Percentiles rank a stretch among this genome's conserved stretches.
These are phyloP conservation scores for Daktulosphaira vitifoliae DNA, from an alignment of 1,140 invertebrate species.

Conservation along the genomic window DNA sequence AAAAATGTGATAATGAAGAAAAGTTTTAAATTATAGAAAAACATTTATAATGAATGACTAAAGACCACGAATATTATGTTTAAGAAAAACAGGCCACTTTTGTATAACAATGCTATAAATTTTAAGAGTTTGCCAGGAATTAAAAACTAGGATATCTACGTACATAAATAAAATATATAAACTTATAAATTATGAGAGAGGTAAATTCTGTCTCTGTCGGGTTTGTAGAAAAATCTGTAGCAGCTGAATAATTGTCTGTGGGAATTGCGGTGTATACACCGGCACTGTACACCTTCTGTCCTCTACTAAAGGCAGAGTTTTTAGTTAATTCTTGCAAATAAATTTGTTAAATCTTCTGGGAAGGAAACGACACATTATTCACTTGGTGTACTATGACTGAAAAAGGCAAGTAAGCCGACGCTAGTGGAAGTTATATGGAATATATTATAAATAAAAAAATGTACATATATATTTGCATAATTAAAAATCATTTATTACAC, in stretches of 20 bases:
- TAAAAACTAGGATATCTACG: constrained; percentile 7
- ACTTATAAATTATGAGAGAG: background rate
- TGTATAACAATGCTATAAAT: constrained; percentile 30
- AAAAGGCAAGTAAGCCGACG: too few relatives aligned
- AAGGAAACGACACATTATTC: constrained; percentile 29
- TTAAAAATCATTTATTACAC: too few relatives aligned
- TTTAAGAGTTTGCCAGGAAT: constrained; percentile 24
- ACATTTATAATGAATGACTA: too few relatives aligned
- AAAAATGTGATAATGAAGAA: too few relatives aligned
- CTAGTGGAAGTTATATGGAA: too few relatives aligned
- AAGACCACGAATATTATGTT: constrained; percentile 10
- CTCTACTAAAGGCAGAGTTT: background rate
- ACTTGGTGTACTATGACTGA: background rate
- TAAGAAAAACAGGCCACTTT: too few relatives aligned
- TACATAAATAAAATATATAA: background rate
- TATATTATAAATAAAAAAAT: too few relatives aligned
- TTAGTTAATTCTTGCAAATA: constrained; percentile 27
- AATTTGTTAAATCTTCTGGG: constrained; percentile 31
- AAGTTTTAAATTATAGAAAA: too few relatives aligned
- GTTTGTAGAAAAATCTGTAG: constrained; percentile 2
- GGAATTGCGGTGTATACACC: constrained; percentile 28
- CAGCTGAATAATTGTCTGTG: constrained; percentile 23
- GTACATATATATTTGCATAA: too few relatives aligned
- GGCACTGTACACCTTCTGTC: background rate
- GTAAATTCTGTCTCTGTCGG: too few relatives aligned